Evolutionary conservation across 2,113 vertebrate genomes (phyloP), one percentile per base, ranked within the genome.

Genomic region (Gambusia affinis): DNA sequence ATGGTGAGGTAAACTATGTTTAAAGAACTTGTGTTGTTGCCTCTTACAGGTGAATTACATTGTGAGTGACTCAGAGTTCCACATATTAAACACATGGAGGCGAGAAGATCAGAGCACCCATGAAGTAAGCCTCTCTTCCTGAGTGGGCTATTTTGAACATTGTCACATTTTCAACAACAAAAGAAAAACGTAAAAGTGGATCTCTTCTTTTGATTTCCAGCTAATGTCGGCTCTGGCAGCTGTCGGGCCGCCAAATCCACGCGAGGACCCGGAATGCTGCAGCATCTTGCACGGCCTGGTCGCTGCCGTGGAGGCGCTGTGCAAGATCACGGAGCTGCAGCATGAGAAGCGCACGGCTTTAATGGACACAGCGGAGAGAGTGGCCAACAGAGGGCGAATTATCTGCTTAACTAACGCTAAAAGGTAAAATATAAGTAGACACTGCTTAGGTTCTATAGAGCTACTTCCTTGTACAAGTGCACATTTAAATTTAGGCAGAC

Each of bases 341-440:
- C 97, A 99, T 0, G 96, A 98, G 85, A 94, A 95, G 24, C 96
- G 98, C 33, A 97, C 95, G 3, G 42, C 89, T 69, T 91, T 99
- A 27, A 96, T 98, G 96, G 98, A 99, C 87, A 96, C 96, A 5
- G 98, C 97, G 0, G 97, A 99, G 30, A 94, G 96, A 29, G 98
- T 99, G 44, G 96, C 95, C 72, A 99, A 99, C 67, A 90, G 97
- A 54, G 98, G 98, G 24, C 94, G 97, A 15, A 98, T 99, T 69
- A 97, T 99, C 90, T 99, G 97, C 73, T 94, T 99, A 64, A 99
- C 98, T 73, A 98, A 98, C 35, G 97, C 98, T 11, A 99, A 99
- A 91, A 99, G 98, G 98, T 98, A 76, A 47, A 22, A 29, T n/a
- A 37, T 14, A 4, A n/a, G 4, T n/a, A 5, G 24, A 8, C 15